Evolutionary conservation across 2,888 invertebrate genomes (phyloP).

Genomic region (Cataglyphis albicans): DNA sequence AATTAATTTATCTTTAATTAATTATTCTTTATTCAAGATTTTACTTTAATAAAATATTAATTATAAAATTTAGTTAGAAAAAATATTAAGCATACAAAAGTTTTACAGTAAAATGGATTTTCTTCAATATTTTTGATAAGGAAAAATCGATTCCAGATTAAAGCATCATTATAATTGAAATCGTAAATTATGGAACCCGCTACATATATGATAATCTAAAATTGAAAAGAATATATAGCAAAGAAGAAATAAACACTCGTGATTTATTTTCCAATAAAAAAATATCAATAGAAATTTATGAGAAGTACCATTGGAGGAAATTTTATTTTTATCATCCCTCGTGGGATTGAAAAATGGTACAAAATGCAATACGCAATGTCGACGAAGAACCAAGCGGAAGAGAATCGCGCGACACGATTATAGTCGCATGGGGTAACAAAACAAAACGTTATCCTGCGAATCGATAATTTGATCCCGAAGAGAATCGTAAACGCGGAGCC

Average conservation of each 20-base stretch:
- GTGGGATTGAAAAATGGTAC: not conserved
- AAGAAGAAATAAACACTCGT: not conserved
- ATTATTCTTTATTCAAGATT: not conserved
- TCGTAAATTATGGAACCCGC: not conserved
- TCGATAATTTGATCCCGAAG: slow-evolving; percentile 44
- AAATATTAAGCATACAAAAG: not conserved
- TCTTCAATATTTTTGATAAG: not conserved
- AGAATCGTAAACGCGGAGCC: slow-evolving; percentile 33
- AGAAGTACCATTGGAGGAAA: slow-evolving; percentile 5
- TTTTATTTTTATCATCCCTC: slow-evolving; percentile 33
- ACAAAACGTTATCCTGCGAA: slow-evolving; percentile 44
- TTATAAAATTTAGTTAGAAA: not conserved
- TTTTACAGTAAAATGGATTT: not conserved
- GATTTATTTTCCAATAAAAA: not conserved
- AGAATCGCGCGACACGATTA: slow-evolving; percentile 24
- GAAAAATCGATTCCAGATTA: not conserved
- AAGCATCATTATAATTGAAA: not conserved
- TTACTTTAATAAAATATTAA: slow-evolving; percentile 7
- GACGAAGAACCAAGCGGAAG: slow-evolving; percentile 8
- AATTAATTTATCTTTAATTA: not conserved
- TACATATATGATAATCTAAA: not conserved
- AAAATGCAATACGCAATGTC: slow-evolving; percentile 12
- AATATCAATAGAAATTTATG: slow-evolving; percentile 15
- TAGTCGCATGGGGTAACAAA: slow-evolving; percentile 29
- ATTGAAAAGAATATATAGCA: not conserved